Evolutionary conservation across 2,797 vertebrate species (phyloP), one percentile per base, ranked within the genome.

Genomic region (Typhlichthys eigenmanni): DNA sequence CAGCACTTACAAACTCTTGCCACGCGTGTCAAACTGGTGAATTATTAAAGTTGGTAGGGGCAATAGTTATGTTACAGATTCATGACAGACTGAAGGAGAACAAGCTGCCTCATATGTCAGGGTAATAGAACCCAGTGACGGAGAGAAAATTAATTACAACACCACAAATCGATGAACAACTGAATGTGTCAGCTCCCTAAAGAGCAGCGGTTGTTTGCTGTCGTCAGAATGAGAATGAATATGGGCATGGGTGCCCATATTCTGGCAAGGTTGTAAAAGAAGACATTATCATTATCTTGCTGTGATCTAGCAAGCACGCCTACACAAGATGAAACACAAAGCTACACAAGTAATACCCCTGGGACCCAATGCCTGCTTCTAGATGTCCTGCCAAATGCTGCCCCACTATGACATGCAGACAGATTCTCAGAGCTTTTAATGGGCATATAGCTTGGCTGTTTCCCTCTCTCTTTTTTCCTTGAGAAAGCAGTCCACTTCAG

Each of bases 131-230:
- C 79, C 84, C 80, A 71, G 55, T 83, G 85, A 87, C 74, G 72
- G 76, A 72, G 76, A 67, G 84, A 86, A 90, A 92, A 91, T 91
- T 89, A 91, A 91, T 92, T 90, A 90, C 87, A 89, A 88, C 82
- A 74, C 82, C 82, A 73, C 87, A 84, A 87, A 91, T 91, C 90
- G 83, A 91, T 91, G 81, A 77, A 89, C 88, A 89, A 82, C 75
- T 78, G 79, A 85, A 89, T 79, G 87, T 89, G 85, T 87, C 88
- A 82, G 83, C 75, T 87, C 87, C 86, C 86, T 70, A 75, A 86
- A 89, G 86, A 85, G 77, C 79, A 47, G 69, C 84, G 84, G 86
- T 83, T 88, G 87, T 79, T 89, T 84, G 83, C 69, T 74, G 83
- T 67, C 68, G 78, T 76, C 78, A 78, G 79, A 82, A 72, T 73